A percentile compares a stretch with the other conserved stretches of the same genome.
Evolutionary conservation across 2,797 vertebrate genomes (phyloP).

Genomic region (Enteromius mattozi): DNA sequence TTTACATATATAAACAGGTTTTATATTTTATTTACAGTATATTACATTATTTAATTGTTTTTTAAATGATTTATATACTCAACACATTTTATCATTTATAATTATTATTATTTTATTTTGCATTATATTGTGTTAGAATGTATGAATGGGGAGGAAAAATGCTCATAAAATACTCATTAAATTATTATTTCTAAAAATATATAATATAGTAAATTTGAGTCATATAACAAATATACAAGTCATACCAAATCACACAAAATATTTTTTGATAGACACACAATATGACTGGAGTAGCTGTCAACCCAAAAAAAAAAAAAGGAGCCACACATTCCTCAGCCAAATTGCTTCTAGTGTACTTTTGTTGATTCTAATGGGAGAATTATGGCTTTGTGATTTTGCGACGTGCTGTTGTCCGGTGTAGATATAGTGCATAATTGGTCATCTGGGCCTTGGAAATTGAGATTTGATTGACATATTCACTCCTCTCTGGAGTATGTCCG

Average conservation of each 20-base stretch:
- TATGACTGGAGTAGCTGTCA: not conserved
- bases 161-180: too few species aligned
- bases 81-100: not conserved
- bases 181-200: too few species aligned
- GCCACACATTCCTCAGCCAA: not conserved
- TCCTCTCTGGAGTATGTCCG: conserved; percentile 22
- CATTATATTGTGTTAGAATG: not conserved
- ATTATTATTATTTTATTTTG: not conserved
- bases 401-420: not conserved
- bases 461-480: conserved; percentile 21
- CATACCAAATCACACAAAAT: not conserved
- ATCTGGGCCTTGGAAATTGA: not conserved
- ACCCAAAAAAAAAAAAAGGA: not conserved
- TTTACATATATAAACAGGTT: too few species aligned
- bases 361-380: not conserved
- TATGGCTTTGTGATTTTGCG: not conserved
- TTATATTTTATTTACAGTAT: not conserved
- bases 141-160: not conserved
- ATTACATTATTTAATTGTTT: not conserved
- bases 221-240: not conserved
- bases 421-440: not conserved
- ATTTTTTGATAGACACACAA: not conserved
- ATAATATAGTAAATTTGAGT: too few species aligned
- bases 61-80: not conserved
- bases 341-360: not conserved